phyloP scores from a whole-genome alignment of 2,113 vertebrate genomes.

The Hyla sarda region DNA sequence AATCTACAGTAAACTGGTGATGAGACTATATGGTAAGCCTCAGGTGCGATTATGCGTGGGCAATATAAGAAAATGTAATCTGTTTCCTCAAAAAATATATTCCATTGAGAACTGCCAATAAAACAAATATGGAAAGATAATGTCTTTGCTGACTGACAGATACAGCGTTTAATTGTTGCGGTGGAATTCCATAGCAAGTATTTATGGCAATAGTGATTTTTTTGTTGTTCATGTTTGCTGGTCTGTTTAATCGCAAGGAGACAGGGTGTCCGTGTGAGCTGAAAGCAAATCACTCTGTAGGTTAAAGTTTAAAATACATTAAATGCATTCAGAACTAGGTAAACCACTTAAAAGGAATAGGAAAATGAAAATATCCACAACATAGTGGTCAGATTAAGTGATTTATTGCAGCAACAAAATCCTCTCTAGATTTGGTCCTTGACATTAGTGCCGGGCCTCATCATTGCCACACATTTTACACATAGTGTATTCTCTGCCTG shows the following conservation, averaged over 20 bases:
- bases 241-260: slow-evolving; percentile 28
- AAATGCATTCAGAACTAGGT: slow-evolving; percentile 50
- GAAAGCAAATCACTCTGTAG: slow-evolving; percentile 20
- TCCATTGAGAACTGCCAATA: slow-evolving; percentile 15
- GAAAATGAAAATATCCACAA: slow-evolving; percentile 59
- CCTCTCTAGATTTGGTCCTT: slow-evolving; percentile 59
- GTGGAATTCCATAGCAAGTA: slow-evolving; percentile 15
- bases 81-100: slow-evolving; percentile 47
- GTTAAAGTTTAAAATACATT: slow-evolving; percentile 57
- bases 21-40: slow-evolving; percentile 49
- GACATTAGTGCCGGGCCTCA: slow-evolving; percentile 55
- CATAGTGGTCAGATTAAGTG: slow-evolving; percentile 58
- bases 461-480: slow-evolving; percentile 55
- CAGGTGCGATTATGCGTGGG: slow-evolving; percentile 37
- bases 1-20: slow-evolving; percentile 34
- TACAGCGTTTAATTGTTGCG: slow-evolving; percentile 37
- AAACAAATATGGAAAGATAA: slow-evolving; percentile 44
- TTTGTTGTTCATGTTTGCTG: slow-evolving; percentile 25
- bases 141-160: slow-evolving; percentile 36
- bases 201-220: slow-evolving; percentile 21
- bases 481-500: slow-evolving; percentile 56
- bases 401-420: slow-evolving; percentile 59
- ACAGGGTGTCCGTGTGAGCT: slow-evolving; percentile 30
- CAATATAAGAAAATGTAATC: slow-evolving; percentile 46
- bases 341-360: slow-evolving; percentile 59